Conservation (phyloP, 2,797 vertebrate genomes). For the Vespertilio murinus region DNA sequence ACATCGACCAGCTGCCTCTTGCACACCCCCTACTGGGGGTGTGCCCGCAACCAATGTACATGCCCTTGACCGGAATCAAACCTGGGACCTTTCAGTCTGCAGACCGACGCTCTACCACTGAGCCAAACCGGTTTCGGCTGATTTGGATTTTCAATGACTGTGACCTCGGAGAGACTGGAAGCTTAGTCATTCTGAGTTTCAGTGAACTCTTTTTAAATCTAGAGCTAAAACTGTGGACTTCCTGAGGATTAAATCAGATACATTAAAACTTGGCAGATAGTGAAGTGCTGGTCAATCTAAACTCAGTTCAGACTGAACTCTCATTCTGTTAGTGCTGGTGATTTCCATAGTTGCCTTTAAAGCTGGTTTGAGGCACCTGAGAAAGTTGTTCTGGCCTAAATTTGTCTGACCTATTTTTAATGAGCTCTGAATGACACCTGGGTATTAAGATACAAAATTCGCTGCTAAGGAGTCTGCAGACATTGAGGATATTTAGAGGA, state of each 20-base stretch:
- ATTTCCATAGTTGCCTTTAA: background rate
- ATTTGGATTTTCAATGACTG: background rate
- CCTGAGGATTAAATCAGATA: background rate
- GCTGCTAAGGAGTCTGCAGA: background rate
- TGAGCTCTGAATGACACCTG: background rate
- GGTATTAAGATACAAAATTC: background rate
- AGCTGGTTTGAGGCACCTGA: background rate
- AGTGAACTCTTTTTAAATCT: background rate
- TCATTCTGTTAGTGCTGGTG: background rate
- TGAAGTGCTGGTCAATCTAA: background rate
- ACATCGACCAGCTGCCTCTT: no score
- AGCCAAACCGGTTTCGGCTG: no score
- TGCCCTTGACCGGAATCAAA: no score
- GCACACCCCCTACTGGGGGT: no score
- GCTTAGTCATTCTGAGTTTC: background rate
- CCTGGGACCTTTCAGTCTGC: no score
- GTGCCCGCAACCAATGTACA: no score
- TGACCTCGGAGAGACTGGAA: background rate
- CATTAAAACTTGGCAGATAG: background rate
- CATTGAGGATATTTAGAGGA: background rate
- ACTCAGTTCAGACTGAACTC: background rate
- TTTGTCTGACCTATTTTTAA: slow-evolving; percentile 1
- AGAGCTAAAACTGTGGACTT: background rate
- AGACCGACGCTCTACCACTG: no score
- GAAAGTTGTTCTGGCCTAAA: background rate